These are phyloP conservation scores for Benitochromis conjunctus DNA, from an alignment of 2,113 vertebrate species.

Conservation along the genomic window DNA sequence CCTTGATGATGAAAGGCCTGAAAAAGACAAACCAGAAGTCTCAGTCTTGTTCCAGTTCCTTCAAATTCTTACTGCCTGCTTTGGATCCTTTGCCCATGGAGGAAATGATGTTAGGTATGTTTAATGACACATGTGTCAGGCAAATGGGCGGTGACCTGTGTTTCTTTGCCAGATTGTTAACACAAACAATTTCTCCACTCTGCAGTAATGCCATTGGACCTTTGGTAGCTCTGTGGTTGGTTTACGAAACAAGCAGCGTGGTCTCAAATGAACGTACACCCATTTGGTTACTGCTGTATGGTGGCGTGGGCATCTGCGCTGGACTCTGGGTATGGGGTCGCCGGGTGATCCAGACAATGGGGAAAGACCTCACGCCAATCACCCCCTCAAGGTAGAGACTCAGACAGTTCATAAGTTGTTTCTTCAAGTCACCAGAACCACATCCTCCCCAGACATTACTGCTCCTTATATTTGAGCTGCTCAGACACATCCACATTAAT, in stretches of 20 bases:
- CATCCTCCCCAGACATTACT: conserved; percentile 28
- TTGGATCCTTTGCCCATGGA: conserved; percentile 96
- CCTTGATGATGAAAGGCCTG: conserved; percentile 81
- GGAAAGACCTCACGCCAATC: conserved; percentile 93
- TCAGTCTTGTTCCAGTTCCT: conserved; percentile 95
- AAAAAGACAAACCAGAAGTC: conserved; percentile 89
- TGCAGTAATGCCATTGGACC: conserved; percentile 96
- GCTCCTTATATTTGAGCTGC: background rate
- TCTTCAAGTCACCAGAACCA: background rate
- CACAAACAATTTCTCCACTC: background rate
- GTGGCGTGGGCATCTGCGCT: conserved; percentile 89
- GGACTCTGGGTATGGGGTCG: conserved; percentile 99
- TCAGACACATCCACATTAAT: background rate
- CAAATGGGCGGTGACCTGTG: background rate
- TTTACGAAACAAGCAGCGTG: conserved; percentile 78
- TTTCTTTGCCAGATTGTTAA: background rate
- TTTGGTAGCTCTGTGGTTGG: conserved; percentile 87
- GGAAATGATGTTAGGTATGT: conserved; percentile 95
- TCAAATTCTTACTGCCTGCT: conserved; percentile 96
- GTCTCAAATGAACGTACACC: conserved; percentile 75
- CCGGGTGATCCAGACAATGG: conserved; percentile 98
- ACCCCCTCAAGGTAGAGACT: conserved; percentile 77
- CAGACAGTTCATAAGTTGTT: background rate
- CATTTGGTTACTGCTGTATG: conserved; percentile 92
- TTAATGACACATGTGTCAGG: background rate